phyloP scores from a whole-genome alignment of 53 echinoderm and acorn worm species.

The Mesocentrotus franciscanus region DNA sequence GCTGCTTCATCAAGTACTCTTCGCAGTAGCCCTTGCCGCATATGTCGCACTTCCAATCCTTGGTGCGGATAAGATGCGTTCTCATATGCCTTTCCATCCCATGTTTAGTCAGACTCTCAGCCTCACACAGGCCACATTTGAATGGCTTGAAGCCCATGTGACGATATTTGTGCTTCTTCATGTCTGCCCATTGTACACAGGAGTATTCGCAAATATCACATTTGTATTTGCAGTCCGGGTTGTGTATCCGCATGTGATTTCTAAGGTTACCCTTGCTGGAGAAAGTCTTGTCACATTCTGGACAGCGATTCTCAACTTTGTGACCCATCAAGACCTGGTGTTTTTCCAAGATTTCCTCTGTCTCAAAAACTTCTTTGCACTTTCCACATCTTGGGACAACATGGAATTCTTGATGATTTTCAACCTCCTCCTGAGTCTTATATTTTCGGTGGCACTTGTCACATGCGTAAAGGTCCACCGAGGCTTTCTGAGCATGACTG shows the following conservation, averaged over 20 bases:
- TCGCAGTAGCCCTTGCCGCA: constrained; percentile 81
- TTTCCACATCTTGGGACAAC: constrained; percentile 43
- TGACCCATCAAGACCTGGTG: constrained; percentile 59
- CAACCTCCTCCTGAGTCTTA: constrained; percentile 56
- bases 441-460: constrained; percentile 65
- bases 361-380: constrained; percentile 44
- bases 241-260: constrained; percentile 65
- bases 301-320: constrained; percentile 52
- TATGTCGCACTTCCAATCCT: constrained; percentile 76
- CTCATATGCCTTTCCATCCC: constrained; percentile 80
- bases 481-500: constrained; percentile 40
- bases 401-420: constrained; percentile 52
- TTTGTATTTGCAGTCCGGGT: constrained; percentile 73
- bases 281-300: constrained; percentile 67
- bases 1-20: constrained; percentile 74
- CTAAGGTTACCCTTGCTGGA: constrained; percentile 66
- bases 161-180: constrained; percentile 87
- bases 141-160: constrained; percentile 90
- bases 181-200: constrained; percentile 75
- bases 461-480: constrained; percentile 34
- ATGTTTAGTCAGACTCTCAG: constrained; percentile 74
- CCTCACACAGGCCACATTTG: constrained; percentile 82
- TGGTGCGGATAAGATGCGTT: constrained; percentile 75
- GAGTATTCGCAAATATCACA: constrained; percentile 78
- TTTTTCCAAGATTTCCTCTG: constrained; percentile 57